These are phyloP conservation scores for Donacobius atricapilla DNA, from an alignment of 2,113 vertebrate species.

Conservation along the genomic window DNA sequence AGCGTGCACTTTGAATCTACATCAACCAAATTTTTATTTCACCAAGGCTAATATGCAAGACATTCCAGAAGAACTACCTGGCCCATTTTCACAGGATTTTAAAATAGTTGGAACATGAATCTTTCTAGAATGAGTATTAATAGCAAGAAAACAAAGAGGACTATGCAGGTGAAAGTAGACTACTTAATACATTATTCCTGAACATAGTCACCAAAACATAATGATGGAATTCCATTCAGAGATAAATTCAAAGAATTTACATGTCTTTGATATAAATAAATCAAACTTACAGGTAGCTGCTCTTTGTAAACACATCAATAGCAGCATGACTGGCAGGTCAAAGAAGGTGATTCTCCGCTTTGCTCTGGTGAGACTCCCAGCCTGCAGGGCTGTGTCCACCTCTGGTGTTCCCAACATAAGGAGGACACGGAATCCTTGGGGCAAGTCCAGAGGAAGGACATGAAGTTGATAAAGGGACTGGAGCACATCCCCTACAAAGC, in stretches of 20 bases:
- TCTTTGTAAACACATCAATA: not conserved
- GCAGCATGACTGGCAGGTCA: fast-evolving
- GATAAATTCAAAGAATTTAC: not conserved
- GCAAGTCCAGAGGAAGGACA: not conserved
- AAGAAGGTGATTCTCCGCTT: not conserved
- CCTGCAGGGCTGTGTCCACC: not conserved
- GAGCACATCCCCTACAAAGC: not conserved
- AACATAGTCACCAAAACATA: not conserved
- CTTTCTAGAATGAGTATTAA: not conserved
- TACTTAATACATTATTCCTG: not conserved
- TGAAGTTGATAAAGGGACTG: fast-evolving
- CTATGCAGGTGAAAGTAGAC: not conserved
- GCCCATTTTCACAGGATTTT: not conserved
- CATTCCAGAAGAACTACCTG: not conserved
- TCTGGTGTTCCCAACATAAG: not conserved
- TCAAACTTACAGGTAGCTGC: no score
- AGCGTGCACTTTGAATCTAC: not conserved
- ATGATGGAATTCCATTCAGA: not conserved
- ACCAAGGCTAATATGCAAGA: not conserved
- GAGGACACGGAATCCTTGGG: not conserved
- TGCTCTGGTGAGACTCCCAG: not conserved
- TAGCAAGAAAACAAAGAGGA: not conserved
- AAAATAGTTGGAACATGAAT: not conserved
- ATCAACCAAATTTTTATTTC: not conserved
- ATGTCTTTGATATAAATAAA: not conserved